Conservation (phyloP, 53 echinoderm and acorn worm species). For the Holothuria leucospilota region DNA sequence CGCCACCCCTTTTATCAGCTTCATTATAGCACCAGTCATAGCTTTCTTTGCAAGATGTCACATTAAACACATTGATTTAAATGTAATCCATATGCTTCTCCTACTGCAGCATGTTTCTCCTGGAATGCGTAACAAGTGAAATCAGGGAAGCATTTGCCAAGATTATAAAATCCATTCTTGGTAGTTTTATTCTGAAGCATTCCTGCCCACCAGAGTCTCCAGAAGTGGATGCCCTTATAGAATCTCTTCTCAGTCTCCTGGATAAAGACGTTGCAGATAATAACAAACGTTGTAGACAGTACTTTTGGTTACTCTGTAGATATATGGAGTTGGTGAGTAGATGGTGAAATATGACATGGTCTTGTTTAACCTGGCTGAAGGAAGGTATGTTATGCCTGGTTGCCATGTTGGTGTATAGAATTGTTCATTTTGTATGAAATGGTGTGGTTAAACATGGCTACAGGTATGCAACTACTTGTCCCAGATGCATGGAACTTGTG, state of each 20-base stretch:
- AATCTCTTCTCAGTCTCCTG: conserved; percentile 81
- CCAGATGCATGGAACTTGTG: too few species aligned
- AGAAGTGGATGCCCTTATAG: conserved; percentile 71
- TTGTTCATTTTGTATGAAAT: too few species aligned
- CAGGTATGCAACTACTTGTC: too few species aligned
- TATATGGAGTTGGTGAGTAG: conserved; percentile 86
- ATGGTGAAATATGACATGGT: not conserved
- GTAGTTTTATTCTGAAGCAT: conserved; percentile 63
- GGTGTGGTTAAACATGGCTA: too few species aligned
- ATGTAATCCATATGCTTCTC: not conserved
- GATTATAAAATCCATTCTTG: conserved; percentile 70
- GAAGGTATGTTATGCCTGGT: too few species aligned
- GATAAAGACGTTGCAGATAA: conserved; percentile 94
- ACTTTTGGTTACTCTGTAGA: conserved; percentile 88
- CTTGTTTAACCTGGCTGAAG: too few species aligned
- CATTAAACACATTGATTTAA: too few species aligned
- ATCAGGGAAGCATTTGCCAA: conserved; percentile 78
- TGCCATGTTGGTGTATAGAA: too few species aligned
- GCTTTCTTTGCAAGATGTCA: too few species aligned
- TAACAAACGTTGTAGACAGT: conserved; percentile 91
- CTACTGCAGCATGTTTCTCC: conserved; percentile 68
- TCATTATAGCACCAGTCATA: too few species aligned
- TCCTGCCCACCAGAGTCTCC: conserved; percentile 48
- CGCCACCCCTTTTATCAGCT: too few species aligned
- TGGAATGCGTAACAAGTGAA: conserved; percentile 88